Base-by-base conservation (phyloP, 1,140 invertebrate genomes). In the Lasioglossum albipes region DNA sequence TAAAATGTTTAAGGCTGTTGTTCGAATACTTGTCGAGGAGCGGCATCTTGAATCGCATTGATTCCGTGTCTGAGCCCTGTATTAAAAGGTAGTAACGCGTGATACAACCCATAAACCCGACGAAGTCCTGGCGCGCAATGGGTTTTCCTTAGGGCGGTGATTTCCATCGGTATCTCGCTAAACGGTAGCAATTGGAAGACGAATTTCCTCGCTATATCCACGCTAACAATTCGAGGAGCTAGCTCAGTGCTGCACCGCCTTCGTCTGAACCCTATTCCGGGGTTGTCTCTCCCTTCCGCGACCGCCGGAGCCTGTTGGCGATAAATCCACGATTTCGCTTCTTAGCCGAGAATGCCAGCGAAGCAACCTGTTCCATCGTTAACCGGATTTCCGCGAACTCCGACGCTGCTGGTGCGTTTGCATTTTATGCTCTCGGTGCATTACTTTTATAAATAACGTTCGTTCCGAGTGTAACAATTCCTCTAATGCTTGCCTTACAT, bases 151-250 rank as follows among this genome's bases (percentile, higher is more conserved):
- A n/a, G 59, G 62, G 45, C 45, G 59, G 64, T 49, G 31, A 79
- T 80, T 62, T 80, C 72, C 57, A 75, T 80, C 54, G 71, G 72
- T 76, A 67, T 76, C 74, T 61, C 18, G 79, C 67, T 64, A 76
- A 81, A 57, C 61, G 61, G 61, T n/a, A 57, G 73, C 66, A 76
- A 76, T 70, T n/a, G 74, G 74, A 81, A 66, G 79, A 81, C 36
- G 74, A 49, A 76, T 81, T 71, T 76, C 70, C 52, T 18, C 22
- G 59, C 57, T 67, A 2, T 31, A 13, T 18, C 13, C 75, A 31
- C 27, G 52, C 22, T 71, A 36, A 49, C 41, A 52, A 18, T 57
- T 52, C 68, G 18, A 61, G 49, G 22, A 61, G 61, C 61, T n/a
- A 5, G 57, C 20, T n/a, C 41, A 5, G 5, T 9, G 13, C 64